Base-by-base conservation (phyloP, 1,140 invertebrate genomes). In the Palaemon carinicauda region DNA sequence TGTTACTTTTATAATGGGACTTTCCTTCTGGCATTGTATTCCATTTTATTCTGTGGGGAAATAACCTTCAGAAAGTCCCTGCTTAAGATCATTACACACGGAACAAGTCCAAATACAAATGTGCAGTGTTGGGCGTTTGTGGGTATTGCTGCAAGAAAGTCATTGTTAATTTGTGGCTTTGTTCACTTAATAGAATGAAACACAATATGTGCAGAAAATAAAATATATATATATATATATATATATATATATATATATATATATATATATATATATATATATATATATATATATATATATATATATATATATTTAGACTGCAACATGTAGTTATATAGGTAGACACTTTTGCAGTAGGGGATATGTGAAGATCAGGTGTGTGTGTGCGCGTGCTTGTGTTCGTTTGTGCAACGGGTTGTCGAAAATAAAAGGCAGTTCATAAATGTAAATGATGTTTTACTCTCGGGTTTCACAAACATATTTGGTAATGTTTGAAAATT, bases 121-220 rank as follows among this genome's bases (percentile, higher is more conserved):
- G 50, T 81, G 56, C 74, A 85, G 74, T 73, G 75, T 77, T 86
- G 84, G 77, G 84, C 60, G 84, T 80, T 69, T 86, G 60, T 79
- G 84, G 52, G 84, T 71, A 53, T 85, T 77, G 69, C 80, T 74
- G 80, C 80, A 74, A 82, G 69, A 82, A 82, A 82, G 74, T 53
- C 69, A 52, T n/a, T 33, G 29, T 65, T 33, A 80, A 60, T 85
- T 73, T 56, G 31, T 71, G 77, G 75, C 84, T 79, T 29, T 86
- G 84, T 86, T 80, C 50, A 86, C 84, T 86, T 77, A 86, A 80
- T 80, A 80, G 84, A 86, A 86, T 80, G 84, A 86, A 86, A 86
- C 84, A 86, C 84, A 86, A 85, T 74, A 73, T 86, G 77, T 85
- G 84, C 83, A 86, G 77, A 85, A 79, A 51, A 51, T 73, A 80